Conservation (phyloP, 2,797 vertebrate species). For the Neoniphon sammara region DNA sequence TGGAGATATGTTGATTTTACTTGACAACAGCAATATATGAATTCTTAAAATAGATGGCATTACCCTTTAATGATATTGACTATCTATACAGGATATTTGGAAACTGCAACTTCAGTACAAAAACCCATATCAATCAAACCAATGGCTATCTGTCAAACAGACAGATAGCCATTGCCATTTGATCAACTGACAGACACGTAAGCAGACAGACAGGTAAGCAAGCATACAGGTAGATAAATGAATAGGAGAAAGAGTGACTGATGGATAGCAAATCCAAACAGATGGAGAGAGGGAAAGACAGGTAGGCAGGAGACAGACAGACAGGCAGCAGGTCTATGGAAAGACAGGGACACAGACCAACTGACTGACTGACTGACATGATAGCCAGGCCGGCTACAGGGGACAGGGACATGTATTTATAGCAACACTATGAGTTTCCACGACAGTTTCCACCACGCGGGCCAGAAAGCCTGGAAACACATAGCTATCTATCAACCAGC, state of each 20-base stretch:
- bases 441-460: constrained; percentile 71
- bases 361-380: constrained; percentile 23
- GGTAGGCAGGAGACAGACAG: background rate
- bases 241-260: background rate
- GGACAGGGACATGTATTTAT: constrained; percentile 72
- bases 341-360: background rate
- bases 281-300: background rate
- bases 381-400: constrained; percentile 64
- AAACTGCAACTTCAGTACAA: too few species aligned
- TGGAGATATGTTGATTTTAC: too few species aligned
- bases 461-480: constrained; percentile 66
- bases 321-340: background rate
- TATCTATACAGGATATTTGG: too few species aligned
- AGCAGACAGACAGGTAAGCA: too few species aligned
- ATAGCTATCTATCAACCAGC: constrained; percentile 60
- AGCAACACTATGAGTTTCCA: constrained; percentile 75
- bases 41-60: too few species aligned
- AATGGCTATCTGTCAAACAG: too few species aligned
- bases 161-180: too few species aligned
- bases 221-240: background rate
- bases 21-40: too few species aligned
- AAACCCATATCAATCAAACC: too few species aligned
- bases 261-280: background rate
- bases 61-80: too few species aligned
- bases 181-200: too few species aligned